Percentiles rank a stretch among this genome's conserved stretches.
Conservation (phyloP, 2,113 vertebrate genomes). For the Gambusia holbrooki region DNA sequence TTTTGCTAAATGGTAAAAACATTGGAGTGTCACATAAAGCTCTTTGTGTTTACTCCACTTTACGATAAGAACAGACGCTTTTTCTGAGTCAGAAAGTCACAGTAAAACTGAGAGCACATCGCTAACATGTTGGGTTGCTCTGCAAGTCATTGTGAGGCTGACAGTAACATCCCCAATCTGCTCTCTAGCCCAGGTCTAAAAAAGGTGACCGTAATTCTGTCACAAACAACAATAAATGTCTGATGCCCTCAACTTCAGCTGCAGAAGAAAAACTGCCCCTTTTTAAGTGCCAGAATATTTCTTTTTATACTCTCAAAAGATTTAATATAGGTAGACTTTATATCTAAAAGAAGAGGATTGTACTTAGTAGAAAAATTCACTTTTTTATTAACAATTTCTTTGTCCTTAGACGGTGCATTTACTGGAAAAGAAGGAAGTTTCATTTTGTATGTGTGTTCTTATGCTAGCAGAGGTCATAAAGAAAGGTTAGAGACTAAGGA, state of each 20-base stretch:
- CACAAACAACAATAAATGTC: constrained; percentile 48
- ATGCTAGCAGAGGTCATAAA: neutral
- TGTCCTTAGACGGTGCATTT: neutral
- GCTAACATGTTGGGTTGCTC: constrained; percentile 17
- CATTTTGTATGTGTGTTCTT: neutral
- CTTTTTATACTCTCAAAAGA: constrained; percentile 12
- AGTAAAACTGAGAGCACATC: neutral
- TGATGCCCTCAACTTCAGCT: constrained; percentile 45
- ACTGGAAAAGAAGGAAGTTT: neutral
- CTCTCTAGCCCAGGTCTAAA: constrained; percentile 47
- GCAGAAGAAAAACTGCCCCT: constrained; percentile 52
- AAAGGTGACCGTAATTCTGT: constrained; percentile 66
- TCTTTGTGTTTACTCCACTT: neutral
- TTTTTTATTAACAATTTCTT: neutral
- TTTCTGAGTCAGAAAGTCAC: neutral
- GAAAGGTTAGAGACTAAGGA: constrained; percentile 2
- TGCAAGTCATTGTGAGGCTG: constrained; percentile 20
- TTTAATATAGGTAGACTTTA: constrained; percentile 36
- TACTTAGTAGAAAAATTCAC: neutral
- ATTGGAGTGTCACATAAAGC: neutral
- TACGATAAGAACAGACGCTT: neutral
- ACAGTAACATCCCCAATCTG: constrained; percentile 47
- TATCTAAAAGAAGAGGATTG: neutral
- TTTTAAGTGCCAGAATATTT: constrained; percentile 36
- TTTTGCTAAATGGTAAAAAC: constrained; percentile 6